These are phyloP conservation scores for Eristalis pertinax DNA, from an alignment of 2,888 invertebrate species.

Conservation along the genomic window DNA sequence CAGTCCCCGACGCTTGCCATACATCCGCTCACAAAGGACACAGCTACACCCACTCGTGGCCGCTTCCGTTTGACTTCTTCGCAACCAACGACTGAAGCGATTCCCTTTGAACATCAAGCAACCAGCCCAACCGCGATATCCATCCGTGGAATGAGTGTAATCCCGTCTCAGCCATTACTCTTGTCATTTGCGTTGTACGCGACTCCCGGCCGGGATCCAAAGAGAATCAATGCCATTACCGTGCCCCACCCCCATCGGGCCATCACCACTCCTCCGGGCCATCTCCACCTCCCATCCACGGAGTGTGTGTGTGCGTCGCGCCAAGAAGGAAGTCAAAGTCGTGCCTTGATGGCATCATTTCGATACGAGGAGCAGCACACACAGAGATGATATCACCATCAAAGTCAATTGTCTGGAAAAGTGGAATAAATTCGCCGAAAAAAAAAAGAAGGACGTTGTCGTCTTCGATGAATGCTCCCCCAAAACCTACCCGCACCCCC, in stretches of 20 bases:
- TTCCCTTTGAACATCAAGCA: conserved; percentile 19
- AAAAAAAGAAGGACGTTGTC: conserved; percentile 30
- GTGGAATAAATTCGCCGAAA: conserved; percentile 73
- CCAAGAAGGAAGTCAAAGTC: conserved; percentile 27
- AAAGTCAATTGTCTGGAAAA: conserved; percentile 76
- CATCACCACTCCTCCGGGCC: no score
- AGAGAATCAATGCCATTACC: conserved; percentile 9
- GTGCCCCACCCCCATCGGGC: not conserved
- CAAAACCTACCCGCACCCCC: no score
- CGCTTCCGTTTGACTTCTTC: conserved; percentile 49
- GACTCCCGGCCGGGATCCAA: not conserved
- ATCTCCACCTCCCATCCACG: not conserved
- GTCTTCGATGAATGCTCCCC: not conserved
- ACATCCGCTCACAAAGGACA: not conserved
- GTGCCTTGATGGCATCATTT: not conserved
- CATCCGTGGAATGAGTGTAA: conserved; percentile 39
- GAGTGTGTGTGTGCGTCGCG: not conserved
- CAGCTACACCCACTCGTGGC: conserved; percentile 4
- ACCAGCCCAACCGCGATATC: conserved; percentile 15
- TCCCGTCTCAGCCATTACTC: conserved; percentile 7
- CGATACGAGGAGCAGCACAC: conserved; percentile 17
- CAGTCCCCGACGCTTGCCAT: not conserved
- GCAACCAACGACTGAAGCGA: conserved; percentile 4
- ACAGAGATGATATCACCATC: conserved; percentile 75
- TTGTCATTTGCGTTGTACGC: not conserved